Evolutionary conservation across 2,888 invertebrate genomes (phyloP).

Genomic region (Tillus elongatus): DNA sequence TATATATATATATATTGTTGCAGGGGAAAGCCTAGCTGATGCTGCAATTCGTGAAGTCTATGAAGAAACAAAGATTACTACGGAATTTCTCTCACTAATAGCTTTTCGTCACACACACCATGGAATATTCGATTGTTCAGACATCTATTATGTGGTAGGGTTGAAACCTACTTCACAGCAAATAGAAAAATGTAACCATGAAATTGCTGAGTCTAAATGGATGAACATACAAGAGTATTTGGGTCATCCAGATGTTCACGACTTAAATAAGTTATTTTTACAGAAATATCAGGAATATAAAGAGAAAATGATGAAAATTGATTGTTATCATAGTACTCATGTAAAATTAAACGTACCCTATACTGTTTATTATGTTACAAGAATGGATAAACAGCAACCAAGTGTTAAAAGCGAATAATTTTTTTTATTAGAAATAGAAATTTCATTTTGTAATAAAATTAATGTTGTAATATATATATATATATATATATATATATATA

Average conservation of each 20-base stretch:
- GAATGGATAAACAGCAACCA: too few relatives aligned
- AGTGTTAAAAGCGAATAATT: too few relatives aligned
- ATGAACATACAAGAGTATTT: slow-evolving; percentile 69
- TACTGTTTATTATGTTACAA: slow-evolving; percentile 32
- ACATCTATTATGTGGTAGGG: slow-evolving; percentile 72
- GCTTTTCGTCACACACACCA: slow-evolving; percentile 70
- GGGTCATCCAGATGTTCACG: slow-evolving; percentile 60
- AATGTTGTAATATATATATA: too few relatives aligned
- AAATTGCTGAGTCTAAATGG: slow-evolving; percentile 74
- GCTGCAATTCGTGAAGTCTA: slow-evolving; percentile 78
- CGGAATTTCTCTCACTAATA: slow-evolving; percentile 66
- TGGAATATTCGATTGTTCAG: slow-evolving; percentile 72
- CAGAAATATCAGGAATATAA: slow-evolving; percentile 57
- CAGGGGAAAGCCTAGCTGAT: slow-evolving; percentile 73
- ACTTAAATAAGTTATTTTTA: slow-evolving; percentile 60
- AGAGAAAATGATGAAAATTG: slow-evolving; percentile 50
- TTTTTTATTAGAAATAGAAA: too few relatives aligned
- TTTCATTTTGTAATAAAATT: too few relatives aligned
- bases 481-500: too few relatives aligned
- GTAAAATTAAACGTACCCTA: slow-evolving; percentile 44
- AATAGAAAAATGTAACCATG: slow-evolving; percentile 62
- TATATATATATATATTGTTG: too few relatives aligned
- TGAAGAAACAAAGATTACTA: slow-evolving; percentile 81
- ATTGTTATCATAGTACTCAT: slow-evolving; percentile 46
- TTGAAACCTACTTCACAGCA: slow-evolving; percentile 55